Conservation (phyloP, 30 jellyfish, hydroid and myxozoan species). For the Aurelia aurita complex sp. Pacific region DNA sequence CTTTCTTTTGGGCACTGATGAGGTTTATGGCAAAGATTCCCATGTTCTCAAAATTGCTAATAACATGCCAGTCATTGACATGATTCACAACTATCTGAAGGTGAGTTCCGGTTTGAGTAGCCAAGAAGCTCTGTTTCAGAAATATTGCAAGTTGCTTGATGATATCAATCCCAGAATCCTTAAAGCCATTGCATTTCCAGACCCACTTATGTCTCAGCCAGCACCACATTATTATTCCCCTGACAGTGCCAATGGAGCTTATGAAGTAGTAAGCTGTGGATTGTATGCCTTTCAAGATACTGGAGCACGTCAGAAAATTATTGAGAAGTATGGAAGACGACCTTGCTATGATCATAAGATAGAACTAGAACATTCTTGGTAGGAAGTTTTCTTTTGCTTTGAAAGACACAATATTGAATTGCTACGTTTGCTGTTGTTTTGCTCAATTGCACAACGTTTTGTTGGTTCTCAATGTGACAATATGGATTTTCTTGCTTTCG, state of each 20-base stretch:
- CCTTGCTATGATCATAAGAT: background rate
- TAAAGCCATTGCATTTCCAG: constrained; percentile 9
- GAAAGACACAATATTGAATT: background rate
- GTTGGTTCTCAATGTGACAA: no score
- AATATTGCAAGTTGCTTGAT: background rate
- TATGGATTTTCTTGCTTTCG: no score
- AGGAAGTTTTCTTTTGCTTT: background rate
- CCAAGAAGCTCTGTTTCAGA: constrained; percentile 5
- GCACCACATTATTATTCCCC: constrained; percentile 1
- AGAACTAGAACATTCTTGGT: background rate
- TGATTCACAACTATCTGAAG: background rate
- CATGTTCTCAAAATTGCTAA: constrained; percentile 22
- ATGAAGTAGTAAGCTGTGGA: background rate
- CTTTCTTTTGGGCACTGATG: constrained; percentile 26
- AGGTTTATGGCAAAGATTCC: constrained; percentile 8
- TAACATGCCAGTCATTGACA: constrained; percentile 4
- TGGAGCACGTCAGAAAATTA: background rate
- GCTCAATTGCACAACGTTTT: no score
- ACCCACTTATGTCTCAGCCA: constrained; percentile 2
- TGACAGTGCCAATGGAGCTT: constrained; percentile 2
- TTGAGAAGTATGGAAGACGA: background rate
- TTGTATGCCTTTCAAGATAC: constrained; percentile 11
- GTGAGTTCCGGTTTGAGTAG: background rate
- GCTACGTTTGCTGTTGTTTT: no score
- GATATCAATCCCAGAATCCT: background rate